These are phyloP conservation scores for Geophilus truncorum DNA, from an alignment of 2,888 invertebrate genomes.

Conservation along the genomic window DNA sequence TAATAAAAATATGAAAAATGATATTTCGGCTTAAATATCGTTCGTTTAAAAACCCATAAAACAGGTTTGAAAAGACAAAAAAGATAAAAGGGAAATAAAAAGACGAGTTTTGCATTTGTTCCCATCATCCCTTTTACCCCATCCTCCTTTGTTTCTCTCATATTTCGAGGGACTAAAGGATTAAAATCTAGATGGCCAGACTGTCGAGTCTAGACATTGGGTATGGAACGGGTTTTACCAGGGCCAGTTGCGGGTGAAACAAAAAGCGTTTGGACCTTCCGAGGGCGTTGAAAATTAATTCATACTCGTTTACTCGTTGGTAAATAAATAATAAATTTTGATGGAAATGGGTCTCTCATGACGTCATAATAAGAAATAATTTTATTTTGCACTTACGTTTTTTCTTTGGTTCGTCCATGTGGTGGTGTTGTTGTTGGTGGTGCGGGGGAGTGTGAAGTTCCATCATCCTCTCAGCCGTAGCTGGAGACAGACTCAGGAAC, in stretches of 20 bases:
- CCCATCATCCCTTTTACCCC: neutral
- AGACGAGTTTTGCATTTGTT: neutral
- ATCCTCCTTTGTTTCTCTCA: constrained; percentile 4
- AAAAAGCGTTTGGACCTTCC: neutral
- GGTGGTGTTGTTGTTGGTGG: constrained; percentile 5
- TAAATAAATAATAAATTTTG: neutral
- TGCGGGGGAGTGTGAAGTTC: constrained; percentile 31
- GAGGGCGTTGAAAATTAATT: neutral
- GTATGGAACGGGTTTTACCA: constrained; percentile 1
- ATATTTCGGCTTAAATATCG: neutral
- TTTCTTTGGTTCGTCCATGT: constrained; percentile 31
- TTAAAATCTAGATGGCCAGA: constrained; percentile 7
- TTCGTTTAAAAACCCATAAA: neutral
- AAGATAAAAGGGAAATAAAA: neutral
- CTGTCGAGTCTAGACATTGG: constrained; percentile 19
- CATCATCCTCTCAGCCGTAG: constrained; percentile 32
- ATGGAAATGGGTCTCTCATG: too few species aligned
- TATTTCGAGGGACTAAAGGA: constrained; percentile 18
- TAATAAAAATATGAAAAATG: neutral
- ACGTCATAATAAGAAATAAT: too few species aligned
- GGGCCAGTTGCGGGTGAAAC: neutral
- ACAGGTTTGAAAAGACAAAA: neutral
- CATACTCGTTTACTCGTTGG: too few species aligned
- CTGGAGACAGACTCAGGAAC: constrained; percentile 28
- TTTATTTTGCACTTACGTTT: constrained; percentile 2